Evolutionary conservation across 2,113 vertebrate genomes (phyloP).

Genomic region (Dendrocopos noguchii): DNA sequence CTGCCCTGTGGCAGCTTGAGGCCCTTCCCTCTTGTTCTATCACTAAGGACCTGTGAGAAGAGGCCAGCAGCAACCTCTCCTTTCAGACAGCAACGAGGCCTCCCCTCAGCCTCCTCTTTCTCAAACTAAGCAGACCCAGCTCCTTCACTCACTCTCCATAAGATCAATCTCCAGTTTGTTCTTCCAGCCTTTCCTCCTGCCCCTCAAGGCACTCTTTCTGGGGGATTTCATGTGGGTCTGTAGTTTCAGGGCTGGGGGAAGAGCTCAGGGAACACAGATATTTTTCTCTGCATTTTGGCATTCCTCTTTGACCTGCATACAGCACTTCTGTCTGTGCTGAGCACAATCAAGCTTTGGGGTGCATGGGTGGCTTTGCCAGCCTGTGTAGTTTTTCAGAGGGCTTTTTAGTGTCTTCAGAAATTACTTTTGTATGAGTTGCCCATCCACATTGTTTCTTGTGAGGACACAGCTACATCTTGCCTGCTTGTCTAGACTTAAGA

Average conservation of each 20-base stretch:
- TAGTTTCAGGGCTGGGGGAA: background rate
- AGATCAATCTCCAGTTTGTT: background rate
- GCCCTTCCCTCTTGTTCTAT: no score
- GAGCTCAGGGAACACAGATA: background rate
- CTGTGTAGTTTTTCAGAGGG: background rate
- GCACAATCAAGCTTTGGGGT: background rate
- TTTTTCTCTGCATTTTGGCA: background rate
- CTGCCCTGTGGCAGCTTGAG: no score
- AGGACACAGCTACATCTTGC: background rate
- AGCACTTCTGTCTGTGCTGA: background rate
- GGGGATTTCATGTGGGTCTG: background rate
- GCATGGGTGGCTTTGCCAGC: background rate
- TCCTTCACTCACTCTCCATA: no score
- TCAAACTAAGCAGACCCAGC: no score
- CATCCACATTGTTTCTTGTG: background rate
- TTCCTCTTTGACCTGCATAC: background rate
- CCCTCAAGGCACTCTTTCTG: background rate
- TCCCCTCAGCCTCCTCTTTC: no score
- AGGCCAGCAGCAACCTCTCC: no score
- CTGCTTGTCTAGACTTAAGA: background rate
- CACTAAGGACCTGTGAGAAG: no score
- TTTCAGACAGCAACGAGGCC: no score
- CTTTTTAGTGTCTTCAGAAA: background rate
- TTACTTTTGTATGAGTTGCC: background rate
- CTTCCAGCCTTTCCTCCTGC: background rate